These are phyloP conservation scores for Trachymyrmex cornetzi DNA, from an alignment of 1,140 invertebrate species.

Conservation along the genomic window DNA sequence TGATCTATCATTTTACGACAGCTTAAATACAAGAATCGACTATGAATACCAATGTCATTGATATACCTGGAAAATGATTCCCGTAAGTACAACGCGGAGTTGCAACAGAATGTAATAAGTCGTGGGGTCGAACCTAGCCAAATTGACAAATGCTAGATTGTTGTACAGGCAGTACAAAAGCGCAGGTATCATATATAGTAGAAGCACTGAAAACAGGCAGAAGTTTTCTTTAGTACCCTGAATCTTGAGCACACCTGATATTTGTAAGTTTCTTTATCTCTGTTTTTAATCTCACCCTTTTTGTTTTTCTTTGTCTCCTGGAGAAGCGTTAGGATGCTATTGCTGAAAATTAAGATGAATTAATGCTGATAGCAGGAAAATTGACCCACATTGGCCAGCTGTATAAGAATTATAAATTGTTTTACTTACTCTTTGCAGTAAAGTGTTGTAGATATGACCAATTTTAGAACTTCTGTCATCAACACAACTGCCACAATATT, in stretches of 20 bases:
- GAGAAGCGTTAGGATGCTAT: slow-evolving; percentile 86
- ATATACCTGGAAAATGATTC: slow-evolving; percentile 95
- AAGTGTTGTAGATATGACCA: slow-evolving; percentile 90
- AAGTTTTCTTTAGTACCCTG: slow-evolving; percentile 23
- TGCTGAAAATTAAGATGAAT: slow-evolving; percentile 82
- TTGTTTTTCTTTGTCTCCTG: slow-evolving; percentile 88
- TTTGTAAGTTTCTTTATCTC: neutral
- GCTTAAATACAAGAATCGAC: no score
- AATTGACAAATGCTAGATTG: slow-evolving; percentile 96
- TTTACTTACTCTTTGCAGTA: slow-evolving; percentile 91
- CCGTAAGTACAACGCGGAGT: slow-evolving; percentile 96
- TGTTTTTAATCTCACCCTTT: slow-evolving; percentile 78
- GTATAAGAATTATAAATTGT: slow-evolving; percentile 1
- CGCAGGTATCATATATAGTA: slow-evolving; percentile 96
- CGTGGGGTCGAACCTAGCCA: slow-evolving; percentile 96
- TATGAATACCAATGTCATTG: no score
- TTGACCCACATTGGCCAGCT: neutral
- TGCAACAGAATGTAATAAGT: slow-evolving; percentile 98
- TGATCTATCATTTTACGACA: no score
- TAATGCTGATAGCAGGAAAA: slow-evolving; percentile 4
- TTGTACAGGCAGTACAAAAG: slow-evolving; percentile 98
- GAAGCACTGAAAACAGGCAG: slow-evolving; percentile 88
- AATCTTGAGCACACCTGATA: no score
- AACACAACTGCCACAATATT: slow-evolving; percentile 96
- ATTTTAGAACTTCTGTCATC: slow-evolving; percentile 95